These are phyloP conservation scores for Heliocidaris tuberculata DNA, from an alignment of 35 echinoderm and acorn worm genomes.

Conservation along the genomic window DNA sequence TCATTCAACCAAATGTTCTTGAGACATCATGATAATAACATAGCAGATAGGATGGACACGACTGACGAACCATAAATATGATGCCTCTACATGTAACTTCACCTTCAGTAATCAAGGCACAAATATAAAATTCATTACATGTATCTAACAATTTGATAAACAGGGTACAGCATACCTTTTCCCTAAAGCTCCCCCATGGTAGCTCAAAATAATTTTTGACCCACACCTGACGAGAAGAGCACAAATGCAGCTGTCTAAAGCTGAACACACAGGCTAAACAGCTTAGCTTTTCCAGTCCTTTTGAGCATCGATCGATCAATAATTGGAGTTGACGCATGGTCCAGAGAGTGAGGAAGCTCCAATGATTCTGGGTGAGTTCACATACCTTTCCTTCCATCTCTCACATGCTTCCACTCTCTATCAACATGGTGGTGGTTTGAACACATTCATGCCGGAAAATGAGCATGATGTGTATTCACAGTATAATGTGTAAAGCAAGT, in stretches of 20 bases:
- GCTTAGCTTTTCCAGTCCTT: background rate
- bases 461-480: too few relatives aligned
- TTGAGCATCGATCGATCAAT: background rate
- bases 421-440: too few relatives aligned
- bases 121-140: too few relatives aligned
- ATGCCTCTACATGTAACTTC: too few relatives aligned
- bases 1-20: background rate
- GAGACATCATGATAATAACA: background rate
- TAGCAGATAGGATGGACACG: background rate
- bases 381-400: background rate
- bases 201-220: background rate
- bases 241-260: background rate
- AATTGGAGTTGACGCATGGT: conserved; percentile 9
- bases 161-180: background rate
- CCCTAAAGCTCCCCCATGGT: background rate
- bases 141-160: too few relatives aligned
- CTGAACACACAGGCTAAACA: background rate
- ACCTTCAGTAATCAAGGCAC: too few relatives aligned
- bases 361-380: background rate
- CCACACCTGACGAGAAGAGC: background rate
- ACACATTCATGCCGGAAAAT: too few relatives aligned
- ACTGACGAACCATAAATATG: background rate
- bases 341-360: background rate
- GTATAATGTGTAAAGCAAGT: too few relatives aligned
- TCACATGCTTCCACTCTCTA: background rate